Conservation (phyloP, 2,797 vertebrate genomes). For the Remorina albescens region DNA sequence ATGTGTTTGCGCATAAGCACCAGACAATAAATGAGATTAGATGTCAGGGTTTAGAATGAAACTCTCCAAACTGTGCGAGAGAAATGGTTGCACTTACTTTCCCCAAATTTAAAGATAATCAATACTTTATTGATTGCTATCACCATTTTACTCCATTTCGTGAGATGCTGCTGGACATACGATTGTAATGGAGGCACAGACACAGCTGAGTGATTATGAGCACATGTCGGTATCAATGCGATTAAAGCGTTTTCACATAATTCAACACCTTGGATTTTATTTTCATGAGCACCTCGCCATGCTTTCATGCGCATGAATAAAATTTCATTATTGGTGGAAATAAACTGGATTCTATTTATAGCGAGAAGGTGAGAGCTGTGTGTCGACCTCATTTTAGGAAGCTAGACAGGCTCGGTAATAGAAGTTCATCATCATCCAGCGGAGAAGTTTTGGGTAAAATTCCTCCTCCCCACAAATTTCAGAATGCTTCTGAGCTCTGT, state of each 20-base stretch:
- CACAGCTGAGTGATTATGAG: slow-evolving; percentile 19
- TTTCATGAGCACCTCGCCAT: slow-evolving; percentile 12
- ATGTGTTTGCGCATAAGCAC: not conserved
- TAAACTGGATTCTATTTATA: slow-evolving; percentile 14
- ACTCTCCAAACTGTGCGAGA: not conserved
- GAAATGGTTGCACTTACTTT: slow-evolving; percentile 45
- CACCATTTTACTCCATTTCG: slow-evolving; percentile 42
- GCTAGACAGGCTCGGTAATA: slow-evolving; percentile 1
- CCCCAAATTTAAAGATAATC: slow-evolving; percentile 69
- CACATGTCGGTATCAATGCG: slow-evolving; percentile 18
- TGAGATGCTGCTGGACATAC: slow-evolving; percentile 13
- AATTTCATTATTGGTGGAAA: slow-evolving; percentile 30
- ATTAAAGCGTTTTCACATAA: slow-evolving; percentile 38
- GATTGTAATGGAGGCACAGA: not conserved
- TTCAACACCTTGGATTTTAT: slow-evolving; percentile 36
- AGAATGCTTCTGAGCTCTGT: slow-evolving; percentile 43
- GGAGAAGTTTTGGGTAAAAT: slow-evolving; percentile 22
- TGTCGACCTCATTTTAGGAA: not conserved
- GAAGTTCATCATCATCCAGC: slow-evolving; percentile 27
- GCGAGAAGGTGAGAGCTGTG: not conserved
- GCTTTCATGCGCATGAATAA: slow-evolving; percentile 8
- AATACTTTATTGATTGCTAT: slow-evolving; percentile 64
- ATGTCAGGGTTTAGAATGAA: not conserved
- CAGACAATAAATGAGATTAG: not conserved
- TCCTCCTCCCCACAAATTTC: slow-evolving; percentile 41